Evolutionary conservation across 2,797 vertebrate genomes (phyloP), one percentile per base, ranked within the genome.

Genomic region (Petrocephalus sullivani): DNA sequence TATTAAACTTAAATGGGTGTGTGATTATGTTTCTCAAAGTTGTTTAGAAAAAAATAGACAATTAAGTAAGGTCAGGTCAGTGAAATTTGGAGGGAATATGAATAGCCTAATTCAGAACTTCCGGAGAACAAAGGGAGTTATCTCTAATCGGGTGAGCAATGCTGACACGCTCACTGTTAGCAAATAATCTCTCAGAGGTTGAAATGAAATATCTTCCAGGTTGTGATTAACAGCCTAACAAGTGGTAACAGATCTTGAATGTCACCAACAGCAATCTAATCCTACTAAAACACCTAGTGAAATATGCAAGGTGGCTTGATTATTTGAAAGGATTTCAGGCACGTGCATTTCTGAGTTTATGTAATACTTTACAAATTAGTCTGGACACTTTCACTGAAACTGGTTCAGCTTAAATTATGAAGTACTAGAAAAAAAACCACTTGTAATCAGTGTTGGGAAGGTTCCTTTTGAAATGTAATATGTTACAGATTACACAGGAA

Each of bases 81-180:
- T 12, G 19, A 21, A 8, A 51, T 23, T 49, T 81, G n/a, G 16
- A 49, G 37, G 7, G 28, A 51, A 54, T 49, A n/a, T 57, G 46
- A 85, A 85, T 10, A 81, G 19, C n/a, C 2, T 19, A n/a, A 21
- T 85, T 37, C 51, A 33, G 41, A 41, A 41, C 28, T 56, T 41
- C 23, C 60, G 23, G 19, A 58, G 33, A 37, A 86, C 85, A 86
- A 86, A 23, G 33, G 21, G 51, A 8, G n/a, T 60, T 46, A 57
- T 86, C 33, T 19, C 28, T 57, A 33, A 58, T 33, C 28, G 0
- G 8, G 67, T 4, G 64, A 56, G 51, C 21, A 12, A 82, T 14
- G 57, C 51, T 51, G 14, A 33, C 49, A 57, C 58, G 46, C 56
- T 49, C 41, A 91, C 92, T 90, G 81, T 54, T 21, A n/a, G 49